Evolutionary conservation across 2,888 invertebrate species (phyloP).

Genomic region (Pocota personata): DNA sequence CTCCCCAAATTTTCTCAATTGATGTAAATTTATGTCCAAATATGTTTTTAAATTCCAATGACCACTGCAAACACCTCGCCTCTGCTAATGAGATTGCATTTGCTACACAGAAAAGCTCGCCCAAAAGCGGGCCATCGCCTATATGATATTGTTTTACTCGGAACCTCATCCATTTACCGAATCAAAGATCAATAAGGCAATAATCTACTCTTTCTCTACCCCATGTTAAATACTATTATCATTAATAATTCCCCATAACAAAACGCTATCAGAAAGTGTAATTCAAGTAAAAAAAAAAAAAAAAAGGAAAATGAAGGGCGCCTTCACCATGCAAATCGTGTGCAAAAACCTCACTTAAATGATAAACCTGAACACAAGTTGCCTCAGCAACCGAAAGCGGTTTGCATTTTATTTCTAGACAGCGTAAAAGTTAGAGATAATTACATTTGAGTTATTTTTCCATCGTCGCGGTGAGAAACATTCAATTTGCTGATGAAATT

Average conservation of each 20-base stretch:
- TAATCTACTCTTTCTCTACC: neutral
- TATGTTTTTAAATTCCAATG: too few relatives aligned
- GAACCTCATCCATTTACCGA: too few relatives aligned
- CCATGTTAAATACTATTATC: neutral
- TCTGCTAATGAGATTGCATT: too few relatives aligned
- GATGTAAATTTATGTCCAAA: too few relatives aligned
- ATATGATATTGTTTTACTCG: too few relatives aligned
- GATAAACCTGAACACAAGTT: neutral
- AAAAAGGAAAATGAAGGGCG: neutral
- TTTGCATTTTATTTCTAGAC: neutral
- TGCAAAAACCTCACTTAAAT: neutral
- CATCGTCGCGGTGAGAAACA: neutral
- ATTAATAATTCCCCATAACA: neutral
- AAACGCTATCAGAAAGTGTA: neutral
- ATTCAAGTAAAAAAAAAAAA: neutral
- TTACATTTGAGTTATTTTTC: slow-evolving; percentile 4
- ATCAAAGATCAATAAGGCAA: neutral
- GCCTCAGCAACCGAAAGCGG: neutral
- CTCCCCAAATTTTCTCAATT: too few relatives aligned
- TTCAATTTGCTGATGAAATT: slow-evolving; percentile 41
- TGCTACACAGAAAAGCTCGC: too few relatives aligned
- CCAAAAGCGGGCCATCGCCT: too few relatives aligned
- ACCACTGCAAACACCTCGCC: too few relatives aligned
- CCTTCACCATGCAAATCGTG: neutral
- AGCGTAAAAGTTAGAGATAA: neutral